phyloP scores from a whole-genome alignment of 1,140 invertebrate genomes.

The Metopolophium dirhodum region DNA sequence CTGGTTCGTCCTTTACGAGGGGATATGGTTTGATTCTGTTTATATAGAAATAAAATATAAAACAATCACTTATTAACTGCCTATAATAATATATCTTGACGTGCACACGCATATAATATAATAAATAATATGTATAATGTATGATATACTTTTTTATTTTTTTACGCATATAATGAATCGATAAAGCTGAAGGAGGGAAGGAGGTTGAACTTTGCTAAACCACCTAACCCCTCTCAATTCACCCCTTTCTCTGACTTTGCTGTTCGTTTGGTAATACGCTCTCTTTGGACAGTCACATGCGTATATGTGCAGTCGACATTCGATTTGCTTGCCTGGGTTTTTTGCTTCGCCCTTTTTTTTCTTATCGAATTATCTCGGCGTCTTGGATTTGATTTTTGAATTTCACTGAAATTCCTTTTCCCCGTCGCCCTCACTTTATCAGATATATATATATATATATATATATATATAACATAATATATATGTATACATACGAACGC shows the following conservation, averaged over 20 bases:
- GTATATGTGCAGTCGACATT: slow-evolving; percentile 50
- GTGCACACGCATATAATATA: neutral
- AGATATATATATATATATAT: neutral
- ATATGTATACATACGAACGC: neutral
- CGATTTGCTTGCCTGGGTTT: slow-evolving; percentile 51
- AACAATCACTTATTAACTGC: slow-evolving; percentile 7
- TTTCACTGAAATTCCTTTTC: slow-evolving; percentile 48
- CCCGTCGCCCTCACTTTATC: neutral
- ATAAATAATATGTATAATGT: slow-evolving; percentile 5
- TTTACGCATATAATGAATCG: slow-evolving; percentile 4
- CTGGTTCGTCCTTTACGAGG: neutral
- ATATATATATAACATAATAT: too few species aligned
- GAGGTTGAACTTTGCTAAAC: slow-evolving; percentile 28
- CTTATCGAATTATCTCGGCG: slow-evolving; percentile 54
- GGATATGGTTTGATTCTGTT: neutral
- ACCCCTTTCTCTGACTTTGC: neutral
- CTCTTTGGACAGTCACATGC: slow-evolving; percentile 52
- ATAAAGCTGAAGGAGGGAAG: slow-evolving; percentile 48
- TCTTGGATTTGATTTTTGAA: slow-evolving; percentile 55
- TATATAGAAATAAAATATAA: slow-evolving; percentile 12
- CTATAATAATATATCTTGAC: slow-evolving; percentile 22
- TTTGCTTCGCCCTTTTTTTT: slow-evolving; percentile 26
- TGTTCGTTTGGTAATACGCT: slow-evolving; percentile 36
- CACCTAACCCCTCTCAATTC: neutral
- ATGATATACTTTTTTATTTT: neutral